These are phyloP conservation scores for Periplaneta americana DNA, from an alignment of 1,140 invertebrate genomes.

Conservation along the genomic window DNA sequence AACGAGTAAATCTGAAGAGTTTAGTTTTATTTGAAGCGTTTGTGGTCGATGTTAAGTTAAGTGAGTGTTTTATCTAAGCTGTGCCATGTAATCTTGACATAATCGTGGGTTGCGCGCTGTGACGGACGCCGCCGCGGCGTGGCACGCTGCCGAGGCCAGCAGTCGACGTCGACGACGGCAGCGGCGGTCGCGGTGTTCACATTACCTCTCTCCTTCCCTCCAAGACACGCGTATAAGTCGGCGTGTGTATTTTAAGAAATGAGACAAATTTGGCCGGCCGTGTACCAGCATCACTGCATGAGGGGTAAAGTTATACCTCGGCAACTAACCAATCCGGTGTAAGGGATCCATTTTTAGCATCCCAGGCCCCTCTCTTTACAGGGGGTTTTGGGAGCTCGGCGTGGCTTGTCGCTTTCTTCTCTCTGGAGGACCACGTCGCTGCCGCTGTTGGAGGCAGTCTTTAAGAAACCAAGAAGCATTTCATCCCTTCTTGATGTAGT, in stretches of 20 bases:
- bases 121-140: not conserved
- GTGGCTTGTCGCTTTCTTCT: slow-evolving; percentile 28
- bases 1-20: too few species aligned
- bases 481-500: too few species aligned
- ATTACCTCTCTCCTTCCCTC: not conserved
- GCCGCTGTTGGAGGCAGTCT: not conserved
- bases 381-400: slow-evolving; percentile 21
- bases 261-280: slow-evolving; percentile 73
- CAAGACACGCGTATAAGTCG: not conserved
- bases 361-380: slow-evolving; percentile 31
- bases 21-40: too few species aligned
- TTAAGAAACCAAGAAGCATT: not conserved
- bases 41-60: not conserved
- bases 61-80: too few species aligned
- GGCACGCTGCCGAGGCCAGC: not conserved
- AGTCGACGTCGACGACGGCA: too few species aligned
- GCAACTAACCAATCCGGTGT: slow-evolving; percentile 31
- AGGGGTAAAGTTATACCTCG: slow-evolving; percentile 23
- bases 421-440: not conserved
- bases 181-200: too few species aligned
- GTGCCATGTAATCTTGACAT: too few species aligned
- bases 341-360: slow-evolving; percentile 52
- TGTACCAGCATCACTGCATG: slow-evolving; percentile 30
- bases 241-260: slow-evolving; percentile 62
- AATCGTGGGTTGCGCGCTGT: too few species aligned